Percentiles rank a stretch among this genome's conserved stretches.
Evolutionary conservation across 2,113 vertebrate genomes (phyloP).

Genomic region (Lucifuga dentata): DNA sequence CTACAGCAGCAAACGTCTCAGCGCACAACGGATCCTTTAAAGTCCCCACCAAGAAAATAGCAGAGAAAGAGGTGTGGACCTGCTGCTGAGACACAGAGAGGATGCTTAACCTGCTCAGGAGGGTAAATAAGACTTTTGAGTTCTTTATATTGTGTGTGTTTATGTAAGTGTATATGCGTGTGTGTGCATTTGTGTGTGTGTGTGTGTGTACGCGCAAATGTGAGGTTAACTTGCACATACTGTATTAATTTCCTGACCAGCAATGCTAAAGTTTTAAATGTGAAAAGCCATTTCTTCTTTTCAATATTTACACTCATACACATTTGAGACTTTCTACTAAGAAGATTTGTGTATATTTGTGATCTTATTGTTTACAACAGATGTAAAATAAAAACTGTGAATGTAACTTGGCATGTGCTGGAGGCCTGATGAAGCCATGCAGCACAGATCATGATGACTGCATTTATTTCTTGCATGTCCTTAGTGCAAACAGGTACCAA

Average conservation of each 20-base stretch:
- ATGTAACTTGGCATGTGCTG: conserved; percentile 10
- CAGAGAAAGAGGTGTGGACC: conserved; percentile 77
- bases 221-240: too few relatives aligned
- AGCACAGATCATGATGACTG: background rate
- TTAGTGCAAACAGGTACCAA: too few relatives aligned
- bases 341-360: conserved; percentile 35
- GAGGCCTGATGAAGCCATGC: background rate
- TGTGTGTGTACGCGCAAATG: too few relatives aligned
- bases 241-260: too few relatives aligned
- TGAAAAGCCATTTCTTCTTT: fast-evolving
- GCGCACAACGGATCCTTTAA: conserved; percentile 79
- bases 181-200: background rate
- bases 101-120: background rate
- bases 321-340: background rate
- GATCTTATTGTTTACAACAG: conserved; percentile 44
- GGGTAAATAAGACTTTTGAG: conserved; percentile 1
- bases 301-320: conserved; percentile 35
- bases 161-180: background rate
- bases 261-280: background rate
- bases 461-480: background rate
- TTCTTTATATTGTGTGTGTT: background rate
- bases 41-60: conserved; percentile 62
- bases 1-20: conserved; percentile 62
- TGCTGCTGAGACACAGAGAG: conserved; percentile 87
- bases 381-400: conserved; percentile 41